Conservation (phyloP, 1,140 invertebrate species). For the Marisa cornuarietis region DNA sequence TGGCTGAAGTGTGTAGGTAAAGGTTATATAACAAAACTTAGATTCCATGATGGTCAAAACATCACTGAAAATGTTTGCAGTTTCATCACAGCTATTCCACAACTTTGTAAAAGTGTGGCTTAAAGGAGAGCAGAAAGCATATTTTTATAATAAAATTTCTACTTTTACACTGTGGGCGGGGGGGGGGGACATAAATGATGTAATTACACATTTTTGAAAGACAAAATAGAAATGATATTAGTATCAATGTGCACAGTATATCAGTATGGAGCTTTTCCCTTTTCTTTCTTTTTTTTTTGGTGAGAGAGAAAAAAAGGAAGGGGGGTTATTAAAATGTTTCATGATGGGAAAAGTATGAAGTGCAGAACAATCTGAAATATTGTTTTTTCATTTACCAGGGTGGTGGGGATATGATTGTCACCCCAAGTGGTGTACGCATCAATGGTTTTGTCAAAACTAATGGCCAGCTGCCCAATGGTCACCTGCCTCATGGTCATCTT, state of each 20-base stretch:
- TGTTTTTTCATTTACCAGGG: constrained; percentile 17
- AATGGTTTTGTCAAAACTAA: constrained; percentile 41
- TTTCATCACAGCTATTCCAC: no score
- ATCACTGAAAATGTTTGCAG: no score
- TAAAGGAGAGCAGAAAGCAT: no score
- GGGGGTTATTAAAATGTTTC: background rate
- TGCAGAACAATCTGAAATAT: background rate
- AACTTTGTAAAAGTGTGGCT: no score
- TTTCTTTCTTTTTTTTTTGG: constrained; percentile 6
- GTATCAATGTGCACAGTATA: background rate
- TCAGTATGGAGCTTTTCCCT: background rate
- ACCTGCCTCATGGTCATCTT: constrained; percentile 28
- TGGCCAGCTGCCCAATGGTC: constrained; percentile 41
- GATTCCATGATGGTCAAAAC: no score
- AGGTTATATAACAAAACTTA: no score
- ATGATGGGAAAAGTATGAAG: background rate
- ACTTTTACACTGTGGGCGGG: no score
- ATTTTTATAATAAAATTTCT: no score
- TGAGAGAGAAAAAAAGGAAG: background rate
- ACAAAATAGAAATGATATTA: no score
- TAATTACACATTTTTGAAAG: no score
- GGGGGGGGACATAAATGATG: no score
- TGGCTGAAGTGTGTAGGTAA: no score
- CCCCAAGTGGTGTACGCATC: constrained; percentile 40
- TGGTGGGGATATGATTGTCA: constrained; percentile 45